Evolutionary conservation across 2,113 vertebrate species (phyloP).

Genomic region (Pampusana beccarii): DNA sequence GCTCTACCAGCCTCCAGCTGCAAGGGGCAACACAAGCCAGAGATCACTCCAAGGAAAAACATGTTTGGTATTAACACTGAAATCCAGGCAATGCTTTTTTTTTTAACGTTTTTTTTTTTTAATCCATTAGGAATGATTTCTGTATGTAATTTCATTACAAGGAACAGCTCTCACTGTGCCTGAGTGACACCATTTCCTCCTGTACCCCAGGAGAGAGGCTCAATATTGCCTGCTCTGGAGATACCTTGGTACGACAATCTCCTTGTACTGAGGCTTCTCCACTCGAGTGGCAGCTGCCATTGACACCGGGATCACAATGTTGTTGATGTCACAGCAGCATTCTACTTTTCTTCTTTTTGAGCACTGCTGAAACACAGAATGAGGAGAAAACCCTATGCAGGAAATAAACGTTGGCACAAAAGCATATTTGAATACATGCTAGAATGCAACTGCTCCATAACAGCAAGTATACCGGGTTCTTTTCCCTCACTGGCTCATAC

Average conservation of each 20-base stretch:
- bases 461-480: background rate
- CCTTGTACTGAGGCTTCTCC: constrained; percentile 74
- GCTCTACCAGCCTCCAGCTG: constrained; percentile 38
- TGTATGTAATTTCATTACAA: background rate
- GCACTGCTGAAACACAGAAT: background rate
- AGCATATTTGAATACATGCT: background rate
- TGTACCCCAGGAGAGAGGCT: too few species aligned
- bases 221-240: background rate
- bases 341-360: constrained; percentile 62
- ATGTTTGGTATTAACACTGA: background rate
- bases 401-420: background rate
- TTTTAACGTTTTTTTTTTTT: too few species aligned
- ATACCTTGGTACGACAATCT: constrained; percentile 73
- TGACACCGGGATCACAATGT: constrained; percentile 71
- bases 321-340: constrained; percentile 69
- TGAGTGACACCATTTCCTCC: background rate
- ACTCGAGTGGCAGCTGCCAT: constrained; percentile 52
- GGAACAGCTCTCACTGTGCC: background rate
- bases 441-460: background rate
- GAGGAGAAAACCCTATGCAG: background rate
- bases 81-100: background rate
- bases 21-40: background rate
- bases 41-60: background rate
- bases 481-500: background rate
- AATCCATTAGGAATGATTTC: background rate